Evolutionary conservation across 2,888 invertebrate genomes (phyloP), one percentile per base, ranked within the genome.

Genomic region (Plebejus melissa): DNA sequence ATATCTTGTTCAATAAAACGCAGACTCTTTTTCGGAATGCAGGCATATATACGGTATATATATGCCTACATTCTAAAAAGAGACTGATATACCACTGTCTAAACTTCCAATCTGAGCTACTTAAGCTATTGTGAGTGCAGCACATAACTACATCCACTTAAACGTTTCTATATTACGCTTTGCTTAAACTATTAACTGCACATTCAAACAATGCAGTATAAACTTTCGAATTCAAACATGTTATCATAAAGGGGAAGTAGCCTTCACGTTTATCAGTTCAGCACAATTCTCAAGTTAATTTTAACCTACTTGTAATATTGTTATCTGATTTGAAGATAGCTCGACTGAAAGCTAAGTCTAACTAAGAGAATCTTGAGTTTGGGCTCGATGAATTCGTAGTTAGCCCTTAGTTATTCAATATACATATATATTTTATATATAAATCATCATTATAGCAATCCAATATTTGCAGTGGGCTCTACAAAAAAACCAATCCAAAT

Each of bases 261-360:
- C 32, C 65, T 65, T 36, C 32, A 65, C 65, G 32, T 65, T 65
- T 65, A 65, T 65, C 65, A 65, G 16, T 65, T 65, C 16, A 36
- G 32, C 13, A 65, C 32, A 65, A 65, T 13, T 65, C 65, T 4
- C 65, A 36, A 65, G 65, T 65, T 36, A 65, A 32, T 65, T 65
- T 65, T 65, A 65, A 65, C 32, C 65, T 16, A 65, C 65, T 65
- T 65, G 65, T 65, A 65, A 13, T 36, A 32, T 65, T 32, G 65
- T 65, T 65, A 36, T 65, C 65, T 65, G 65, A 65, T 65, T 65
- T 65, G 65, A 65, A 65, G 65, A 65, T 65, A 65, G 22, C 65
- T 60, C 13, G 32, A 13, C 32, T 65, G 28, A 36, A 65, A 32
- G 65, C 65, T 16, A 36, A 65, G 65, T 65, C 28, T 65, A 32